These are phyloP conservation scores for Brachionus manjavacas DNA, from an alignment of 1,140 invertebrate genomes.

Conservation along the genomic window DNA sequence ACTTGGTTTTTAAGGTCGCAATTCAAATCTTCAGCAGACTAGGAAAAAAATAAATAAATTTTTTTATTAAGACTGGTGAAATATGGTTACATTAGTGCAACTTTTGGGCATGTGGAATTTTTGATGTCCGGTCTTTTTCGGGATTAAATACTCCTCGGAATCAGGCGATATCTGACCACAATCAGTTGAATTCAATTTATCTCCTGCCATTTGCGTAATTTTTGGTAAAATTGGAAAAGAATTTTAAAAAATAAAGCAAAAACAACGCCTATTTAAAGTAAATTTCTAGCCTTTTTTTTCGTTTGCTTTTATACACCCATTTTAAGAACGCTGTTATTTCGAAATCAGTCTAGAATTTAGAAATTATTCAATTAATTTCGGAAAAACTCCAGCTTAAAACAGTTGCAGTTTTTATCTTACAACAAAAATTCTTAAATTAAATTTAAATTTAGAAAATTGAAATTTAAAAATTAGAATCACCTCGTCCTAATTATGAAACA, in stretches of 20 bases:
- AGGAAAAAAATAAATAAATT: background rate
- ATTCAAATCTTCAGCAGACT: slow-evolving; percentile 7
- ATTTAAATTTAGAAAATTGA: background rate
- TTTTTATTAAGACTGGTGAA: too few relatives aligned
- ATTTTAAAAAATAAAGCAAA: background rate
- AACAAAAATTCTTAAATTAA: background rate
- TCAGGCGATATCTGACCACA: background rate
- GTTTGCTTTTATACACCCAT: background rate
- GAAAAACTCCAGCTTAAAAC: background rate
- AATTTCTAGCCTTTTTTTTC: background rate
- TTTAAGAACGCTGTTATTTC: background rate
- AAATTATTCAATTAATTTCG: background rate
- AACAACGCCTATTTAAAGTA: background rate
- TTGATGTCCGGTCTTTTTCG: background rate
- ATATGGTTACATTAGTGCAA: background rate
- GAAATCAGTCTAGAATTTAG: background rate
- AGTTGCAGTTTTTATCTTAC: background rate
- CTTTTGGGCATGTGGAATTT: background rate
- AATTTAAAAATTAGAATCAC: background rate
- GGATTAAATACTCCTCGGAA: background rate
- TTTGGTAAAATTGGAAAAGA: background rate
- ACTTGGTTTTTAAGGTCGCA: background rate
- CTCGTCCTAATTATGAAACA: background rate
- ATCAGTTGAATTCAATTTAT: background rate
- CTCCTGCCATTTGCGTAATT: background rate